Evolutionary conservation across 2,888 invertebrate genomes (phyloP).

Genomic region (Epirrita christyi): DNA sequence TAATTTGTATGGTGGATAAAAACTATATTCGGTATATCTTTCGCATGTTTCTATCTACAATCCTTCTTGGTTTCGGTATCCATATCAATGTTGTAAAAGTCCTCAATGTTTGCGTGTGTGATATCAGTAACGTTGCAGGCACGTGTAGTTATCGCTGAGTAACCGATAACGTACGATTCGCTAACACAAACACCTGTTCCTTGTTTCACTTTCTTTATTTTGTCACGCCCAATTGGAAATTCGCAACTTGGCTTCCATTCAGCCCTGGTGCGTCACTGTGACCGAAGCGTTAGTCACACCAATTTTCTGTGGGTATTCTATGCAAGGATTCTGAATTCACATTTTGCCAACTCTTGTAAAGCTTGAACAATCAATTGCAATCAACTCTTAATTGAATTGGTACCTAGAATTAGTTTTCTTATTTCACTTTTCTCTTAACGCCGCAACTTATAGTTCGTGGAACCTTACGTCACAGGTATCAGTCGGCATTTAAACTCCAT

Average conservation of each 20-base stretch:
- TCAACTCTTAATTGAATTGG: conserved; percentile 1
- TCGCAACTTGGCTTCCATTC: conserved; percentile 42
- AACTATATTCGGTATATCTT: conserved; percentile 9
- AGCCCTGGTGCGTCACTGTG: conserved; percentile 39
- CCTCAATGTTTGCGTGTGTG: conserved; percentile 58
- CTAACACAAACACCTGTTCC: conserved; percentile 52
- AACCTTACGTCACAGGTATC: conserved; percentile 11
- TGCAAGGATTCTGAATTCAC: conserved; percentile 13
- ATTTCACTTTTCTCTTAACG: background rate
- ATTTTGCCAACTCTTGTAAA: conserved; percentile 4
- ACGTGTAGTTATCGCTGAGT: conserved; percentile 58
- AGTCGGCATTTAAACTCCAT: conserved; percentile 12
- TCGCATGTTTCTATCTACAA: conserved; percentile 4
- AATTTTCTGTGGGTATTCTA: conserved; percentile 15
- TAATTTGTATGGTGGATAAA: conserved; percentile 4
- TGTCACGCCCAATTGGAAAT: conserved; percentile 37
- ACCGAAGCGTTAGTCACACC: conserved; percentile 38
- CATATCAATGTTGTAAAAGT: conserved; percentile 51
- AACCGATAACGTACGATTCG: conserved; percentile 52
- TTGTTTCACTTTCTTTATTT: conserved; percentile 44
- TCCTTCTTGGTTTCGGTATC: conserved; percentile 24
- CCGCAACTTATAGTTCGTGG: background rate
- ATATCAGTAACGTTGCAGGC: conserved; percentile 52
- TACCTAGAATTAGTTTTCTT: background rate
- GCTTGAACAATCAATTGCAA: conserved; percentile 13